These are phyloP conservation scores for Abrostola tripartita DNA, from an alignment of 2,888 invertebrate species.

Conservation along the genomic window DNA sequence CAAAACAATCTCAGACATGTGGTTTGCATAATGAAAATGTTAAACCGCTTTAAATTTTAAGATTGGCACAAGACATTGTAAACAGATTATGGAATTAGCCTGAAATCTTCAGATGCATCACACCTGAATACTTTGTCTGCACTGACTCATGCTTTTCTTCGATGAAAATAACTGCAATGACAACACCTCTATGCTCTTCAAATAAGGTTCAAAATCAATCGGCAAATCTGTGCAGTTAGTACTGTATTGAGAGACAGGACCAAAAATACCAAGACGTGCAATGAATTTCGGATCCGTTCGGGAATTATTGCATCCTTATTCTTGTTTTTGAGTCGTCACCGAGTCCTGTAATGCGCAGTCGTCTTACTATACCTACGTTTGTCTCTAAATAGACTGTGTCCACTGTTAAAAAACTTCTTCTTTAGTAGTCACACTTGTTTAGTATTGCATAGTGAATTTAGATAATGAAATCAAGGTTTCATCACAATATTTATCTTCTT, in stretches of 20 bases:
- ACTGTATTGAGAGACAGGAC: constrained; percentile 6
- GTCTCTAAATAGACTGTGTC: no score
- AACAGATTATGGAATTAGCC: constrained; percentile 44
- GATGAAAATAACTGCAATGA: constrained; percentile 28
- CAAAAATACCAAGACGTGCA: constrained; percentile 23
- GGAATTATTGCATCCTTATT: not conserved
- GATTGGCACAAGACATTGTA: constrained; percentile 41
- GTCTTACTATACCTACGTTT: no score
- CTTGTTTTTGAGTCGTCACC: not conserved
- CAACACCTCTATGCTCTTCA: not conserved
- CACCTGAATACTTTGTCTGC: constrained; percentile 36
- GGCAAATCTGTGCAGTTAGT: constrained; percentile 3
- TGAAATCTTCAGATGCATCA: constrained; percentile 44
- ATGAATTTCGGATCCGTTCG: not conserved
- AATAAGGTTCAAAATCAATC: constrained; percentile 22
- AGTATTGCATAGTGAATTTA: no score
- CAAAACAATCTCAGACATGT: not conserved
- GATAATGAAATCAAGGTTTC: no score
- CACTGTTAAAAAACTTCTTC: no score
- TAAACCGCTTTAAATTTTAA: constrained; percentile 24
- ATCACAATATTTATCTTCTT: no score
- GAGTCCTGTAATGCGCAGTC: not conserved
- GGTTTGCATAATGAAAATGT: constrained; percentile 15
- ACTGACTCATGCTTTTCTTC: constrained; percentile 24
- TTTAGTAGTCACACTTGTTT: no score